Conservation (phyloP, 2,113 vertebrate species). For the Esox niger region DNA sequence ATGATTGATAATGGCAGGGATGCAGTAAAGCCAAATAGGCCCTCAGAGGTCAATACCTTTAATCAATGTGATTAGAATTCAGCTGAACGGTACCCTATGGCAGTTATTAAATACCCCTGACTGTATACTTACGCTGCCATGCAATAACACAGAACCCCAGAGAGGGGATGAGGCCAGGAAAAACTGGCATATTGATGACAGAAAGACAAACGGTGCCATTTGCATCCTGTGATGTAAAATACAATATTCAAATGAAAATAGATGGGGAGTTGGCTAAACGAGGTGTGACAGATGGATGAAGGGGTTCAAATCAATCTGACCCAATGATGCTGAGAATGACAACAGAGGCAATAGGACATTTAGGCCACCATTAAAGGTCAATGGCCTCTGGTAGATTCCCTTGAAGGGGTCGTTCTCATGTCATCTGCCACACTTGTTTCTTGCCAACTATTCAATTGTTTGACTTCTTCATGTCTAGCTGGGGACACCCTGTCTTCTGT, state of each 20-base stretch:
- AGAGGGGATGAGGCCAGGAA: conserved; percentile 24
- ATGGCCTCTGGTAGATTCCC: conserved; percentile 27
- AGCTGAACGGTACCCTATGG: conserved; percentile 48
- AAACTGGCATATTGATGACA: conserved; percentile 44
- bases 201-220: conserved; percentile 63
- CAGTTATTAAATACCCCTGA: conserved; percentile 59
- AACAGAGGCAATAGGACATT: not conserved
- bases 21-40: conserved; percentile 40
- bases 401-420: conserved; percentile 24
- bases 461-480: conserved; percentile 20
- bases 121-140: conserved; percentile 4
- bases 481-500: no score
- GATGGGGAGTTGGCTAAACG: conserved; percentile 13
- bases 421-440: not conserved
- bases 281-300: conserved; percentile 7
- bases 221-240: conserved; percentile 62
- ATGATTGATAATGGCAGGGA: conserved; percentile 52
- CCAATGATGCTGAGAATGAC: conserved; percentile 42
- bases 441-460: conserved; percentile 17
- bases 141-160: conserved; percentile 1
- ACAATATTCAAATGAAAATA: conserved; percentile 61
- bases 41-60: conserved; percentile 56
- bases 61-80: conserved; percentile 70
- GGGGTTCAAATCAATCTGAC: conserved; percentile 51
- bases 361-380: conserved; percentile 9